phyloP scores from a whole-genome alignment of 2,113 vertebrate species.

The Taurulus bubalis region DNA sequence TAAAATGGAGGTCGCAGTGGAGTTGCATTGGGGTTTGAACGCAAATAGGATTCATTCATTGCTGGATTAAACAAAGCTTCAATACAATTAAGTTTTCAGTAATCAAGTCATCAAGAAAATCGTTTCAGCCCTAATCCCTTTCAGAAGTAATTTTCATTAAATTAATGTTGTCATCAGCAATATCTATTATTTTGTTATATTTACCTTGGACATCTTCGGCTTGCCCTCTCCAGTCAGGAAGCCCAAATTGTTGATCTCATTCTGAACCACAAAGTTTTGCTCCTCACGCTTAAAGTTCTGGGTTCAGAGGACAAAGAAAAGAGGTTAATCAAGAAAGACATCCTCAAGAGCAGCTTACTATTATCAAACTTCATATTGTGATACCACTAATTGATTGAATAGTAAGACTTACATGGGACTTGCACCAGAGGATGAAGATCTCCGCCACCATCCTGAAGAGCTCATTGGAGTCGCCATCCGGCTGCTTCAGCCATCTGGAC shows the following conservation, averaged over 20 bases:
- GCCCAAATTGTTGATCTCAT: conserved; percentile 98
- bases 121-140: background rate
- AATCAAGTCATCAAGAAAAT: background rate
- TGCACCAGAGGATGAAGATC: conserved; percentile 98
- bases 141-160: background rate
- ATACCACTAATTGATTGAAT: background rate
- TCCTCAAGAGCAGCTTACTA: background rate
- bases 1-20: too few species aligned
- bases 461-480: conserved; percentile 90
- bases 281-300: conserved; percentile 99
- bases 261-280: conserved; percentile 99
- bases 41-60: background rate
- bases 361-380: background rate
- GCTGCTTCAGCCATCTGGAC: conserved; percentile 95
- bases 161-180: background rate
- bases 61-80: background rate
- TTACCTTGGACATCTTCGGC: conserved; percentile 98
- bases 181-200: background rate
- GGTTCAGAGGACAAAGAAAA: conserved; percentile 19
- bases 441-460: conserved; percentile 98
- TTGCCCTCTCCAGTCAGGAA: conserved; percentile 95
- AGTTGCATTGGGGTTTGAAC: background rate
- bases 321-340: background rate
- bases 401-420: conserved; percentile 90
- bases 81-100: too few species aligned